phyloP scores from a whole-genome alignment of 2,797 vertebrate genomes.

The Lagocephalus sceleratus region DNA sequence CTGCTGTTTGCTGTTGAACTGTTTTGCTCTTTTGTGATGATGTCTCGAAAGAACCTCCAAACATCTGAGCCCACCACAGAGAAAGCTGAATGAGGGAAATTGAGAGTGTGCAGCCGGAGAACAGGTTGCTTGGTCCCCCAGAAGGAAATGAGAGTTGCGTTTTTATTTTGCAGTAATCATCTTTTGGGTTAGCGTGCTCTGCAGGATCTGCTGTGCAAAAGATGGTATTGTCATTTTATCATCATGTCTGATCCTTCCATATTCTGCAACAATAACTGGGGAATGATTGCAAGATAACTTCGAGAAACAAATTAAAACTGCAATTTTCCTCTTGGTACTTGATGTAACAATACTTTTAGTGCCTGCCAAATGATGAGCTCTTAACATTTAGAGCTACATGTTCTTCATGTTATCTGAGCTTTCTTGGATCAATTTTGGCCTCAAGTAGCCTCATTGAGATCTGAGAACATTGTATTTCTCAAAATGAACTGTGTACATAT shows the following conservation, averaged over 20 bases:
- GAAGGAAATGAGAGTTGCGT: not conserved
- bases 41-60: constrained; percentile 17
- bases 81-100: constrained; percentile 9
- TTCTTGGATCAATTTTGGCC: no score
- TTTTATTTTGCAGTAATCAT: constrained; percentile 1
- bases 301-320: no score
- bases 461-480: no score
- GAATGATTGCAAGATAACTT: no score
- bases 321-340: no score
- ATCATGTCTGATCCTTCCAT: not conserved
- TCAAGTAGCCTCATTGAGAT: no score
- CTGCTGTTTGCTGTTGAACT: constrained; percentile 8
- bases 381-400: no score
- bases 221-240: not conserved
- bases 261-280: no score
- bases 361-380: no score
- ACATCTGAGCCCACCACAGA: constrained; percentile 26
- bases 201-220: not conserved
- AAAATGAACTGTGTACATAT: no score
- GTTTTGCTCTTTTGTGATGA: constrained; percentile 29
- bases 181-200: not conserved
- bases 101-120: not conserved
- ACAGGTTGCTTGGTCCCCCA: not conserved
- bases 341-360: no score
- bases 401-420: no score